Evolutionary conservation across 2,113 vertebrate species (phyloP), one percentile per base, ranked within the genome.

Genomic region (Argyrosomus japonicus): DNA sequence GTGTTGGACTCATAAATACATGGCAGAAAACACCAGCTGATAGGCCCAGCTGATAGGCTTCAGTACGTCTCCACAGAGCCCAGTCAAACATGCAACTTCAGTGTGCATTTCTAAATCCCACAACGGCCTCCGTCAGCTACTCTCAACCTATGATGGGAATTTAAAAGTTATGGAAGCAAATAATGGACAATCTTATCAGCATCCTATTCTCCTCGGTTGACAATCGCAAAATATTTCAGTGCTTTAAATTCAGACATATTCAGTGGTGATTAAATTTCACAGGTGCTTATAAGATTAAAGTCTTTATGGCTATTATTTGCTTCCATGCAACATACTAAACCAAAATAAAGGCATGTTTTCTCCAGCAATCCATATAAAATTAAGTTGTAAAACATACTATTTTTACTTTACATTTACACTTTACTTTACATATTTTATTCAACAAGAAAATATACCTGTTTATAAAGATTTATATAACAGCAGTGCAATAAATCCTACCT

Each of bases 1-100:
- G 84, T 62, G 62, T 73, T 71, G 79, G 68, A 86, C 88, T 88
- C 83, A 90, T 83, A 90, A 92, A 90, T 85, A 87, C 88, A 88
- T 86, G 79, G 56, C 83, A 83, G 78, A 90, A 89, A 88, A 76
- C 83, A 90, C 68, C 82, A 87, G 81, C 83, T 83, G 87, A 83
- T 70, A 68, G 73, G 48, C 50, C 65, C 45, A 64, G 63, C 75
- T 65, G 72, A 91, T 80, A 48, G 79, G 82, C 83, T 73, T 68
- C 54, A 74, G 76, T 80, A 68, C 45, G 67, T 71, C 81, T 85
- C 76, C 67, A 70, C 74, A 86, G 68, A 91, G 80, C 53, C 12
- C 25, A 75, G 75, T 36, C 65, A 13, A 85, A 82, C 62, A 77
- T 62, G 71, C 76, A 71, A 90, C 65, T 77, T 80, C 9, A 54